Percentiles rank a stretch among this genome's conserved stretches.
These are phyloP conservation scores for Archilochus colubris DNA, from an alignment of 2,113 vertebrate species.

Conservation along the genomic window DNA sequence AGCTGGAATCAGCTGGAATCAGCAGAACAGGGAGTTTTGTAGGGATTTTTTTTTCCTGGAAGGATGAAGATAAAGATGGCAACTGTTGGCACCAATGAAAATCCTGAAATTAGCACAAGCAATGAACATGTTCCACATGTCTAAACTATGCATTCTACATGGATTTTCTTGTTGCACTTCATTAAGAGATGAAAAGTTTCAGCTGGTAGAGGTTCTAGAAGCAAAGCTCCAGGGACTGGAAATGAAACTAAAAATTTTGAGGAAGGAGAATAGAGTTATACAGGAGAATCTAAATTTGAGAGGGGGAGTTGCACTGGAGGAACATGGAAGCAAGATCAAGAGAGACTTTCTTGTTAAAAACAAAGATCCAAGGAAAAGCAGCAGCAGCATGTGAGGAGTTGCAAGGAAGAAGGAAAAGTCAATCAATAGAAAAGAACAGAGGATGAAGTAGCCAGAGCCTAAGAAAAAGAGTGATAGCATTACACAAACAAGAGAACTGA, in stretches of 20 bases:
- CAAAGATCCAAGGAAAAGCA: neutral
- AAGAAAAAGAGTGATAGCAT: neutral
- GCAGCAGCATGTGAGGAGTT: neutral
- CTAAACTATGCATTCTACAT: neutral
- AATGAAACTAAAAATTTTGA: neutral
- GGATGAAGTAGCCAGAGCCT: neutral
- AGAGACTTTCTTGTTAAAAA: neutral
- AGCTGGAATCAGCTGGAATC: neutral
- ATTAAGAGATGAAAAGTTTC: neutral
- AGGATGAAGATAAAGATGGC: neutral
- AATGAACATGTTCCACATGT: neutral
- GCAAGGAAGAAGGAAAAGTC: neutral
- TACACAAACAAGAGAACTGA: neutral
- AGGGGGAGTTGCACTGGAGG: neutral
- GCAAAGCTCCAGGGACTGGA: neutral
- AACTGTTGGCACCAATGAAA: neutral
- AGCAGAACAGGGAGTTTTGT: neutral
- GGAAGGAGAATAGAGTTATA: neutral
- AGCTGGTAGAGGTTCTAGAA: neutral
- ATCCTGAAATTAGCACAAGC: neutral
- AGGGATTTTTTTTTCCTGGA: neutral
- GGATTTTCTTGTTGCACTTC: neutral
- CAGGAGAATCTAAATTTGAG: neutral
- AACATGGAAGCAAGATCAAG: neutral
- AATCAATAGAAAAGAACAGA: neutral